Evolutionary conservation across 1,140 invertebrate genomes (phyloP).

Genomic region (Ctenoplectra terminalis): DNA sequence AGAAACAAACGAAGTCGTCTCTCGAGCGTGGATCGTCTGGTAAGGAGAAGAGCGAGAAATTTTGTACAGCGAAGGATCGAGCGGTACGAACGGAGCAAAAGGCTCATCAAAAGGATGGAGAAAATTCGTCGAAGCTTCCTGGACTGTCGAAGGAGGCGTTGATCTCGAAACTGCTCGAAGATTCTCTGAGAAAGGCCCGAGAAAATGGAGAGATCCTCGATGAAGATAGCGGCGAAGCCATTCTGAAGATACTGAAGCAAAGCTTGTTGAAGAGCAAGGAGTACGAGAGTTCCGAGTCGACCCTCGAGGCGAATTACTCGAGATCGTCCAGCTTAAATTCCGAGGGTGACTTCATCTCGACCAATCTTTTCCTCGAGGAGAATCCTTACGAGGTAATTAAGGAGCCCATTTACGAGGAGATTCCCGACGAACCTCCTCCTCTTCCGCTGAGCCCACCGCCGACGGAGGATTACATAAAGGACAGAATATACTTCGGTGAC

Average conservation of each 20-base stretch:
- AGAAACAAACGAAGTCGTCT: conserved; percentile 32
- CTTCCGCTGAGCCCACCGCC: conserved; percentile 89
- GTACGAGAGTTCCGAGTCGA: conserved; percentile 76
- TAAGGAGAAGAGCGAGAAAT: conserved; percentile 15
- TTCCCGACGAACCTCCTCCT: conserved; percentile 90
- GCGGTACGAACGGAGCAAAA: conserved; percentile 40
- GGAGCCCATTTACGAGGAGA: conserved; percentile 95
- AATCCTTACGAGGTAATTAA: conserved; percentile 91
- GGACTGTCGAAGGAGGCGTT: conserved; percentile 75
- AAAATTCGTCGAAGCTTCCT: conserved; percentile 45
- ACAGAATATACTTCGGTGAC: conserved; percentile 83
- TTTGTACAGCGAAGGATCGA: conserved; percentile 5
- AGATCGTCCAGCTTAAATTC: conserved; percentile 80
- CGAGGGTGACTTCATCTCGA: conserved; percentile 73
- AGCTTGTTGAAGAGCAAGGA: conserved; percentile 77
- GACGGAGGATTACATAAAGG: conserved; percentile 79
- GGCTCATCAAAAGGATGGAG: conserved; percentile 40
- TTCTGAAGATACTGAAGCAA: conserved; percentile 79
- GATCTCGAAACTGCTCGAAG: conserved; percentile 79
- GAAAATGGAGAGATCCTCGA: conserved; percentile 79
- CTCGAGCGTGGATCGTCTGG: conserved; percentile 3
- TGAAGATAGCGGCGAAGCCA: conserved; percentile 78
- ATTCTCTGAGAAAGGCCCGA: conserved; percentile 78
- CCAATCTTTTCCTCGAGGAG: conserved; percentile 83
- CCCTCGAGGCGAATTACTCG: conserved; percentile 75